These are phyloP conservation scores for Yponomeuta cagnagella DNA, from an alignment of 2,888 invertebrate species.

Conservation along the genomic window DNA sequence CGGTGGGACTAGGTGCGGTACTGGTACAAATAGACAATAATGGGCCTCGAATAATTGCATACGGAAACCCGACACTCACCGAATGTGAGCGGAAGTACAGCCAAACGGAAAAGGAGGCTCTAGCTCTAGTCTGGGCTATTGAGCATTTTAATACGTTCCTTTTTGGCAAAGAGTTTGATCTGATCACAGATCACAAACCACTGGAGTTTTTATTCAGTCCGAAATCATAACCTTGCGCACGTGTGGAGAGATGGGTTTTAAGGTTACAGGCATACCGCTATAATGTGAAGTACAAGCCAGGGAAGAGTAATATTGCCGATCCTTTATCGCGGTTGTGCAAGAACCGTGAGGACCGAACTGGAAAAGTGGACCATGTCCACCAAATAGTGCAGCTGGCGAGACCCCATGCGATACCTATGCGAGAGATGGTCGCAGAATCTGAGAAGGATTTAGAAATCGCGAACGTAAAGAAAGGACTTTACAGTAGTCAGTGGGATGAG, in stretches of 20 bases:
- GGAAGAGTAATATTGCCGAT: slow-evolving; percentile 32
- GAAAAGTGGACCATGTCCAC: slow-evolving; percentile 12
- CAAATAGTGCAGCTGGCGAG: slow-evolving; percentile 14
- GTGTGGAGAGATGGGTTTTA: slow-evolving; percentile 29
- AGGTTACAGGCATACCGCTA: slow-evolving; percentile 25
- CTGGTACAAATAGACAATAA: slow-evolving; percentile 28
- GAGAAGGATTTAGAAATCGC: slow-evolving; percentile 13
- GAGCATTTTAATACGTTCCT: slow-evolving; percentile 46
- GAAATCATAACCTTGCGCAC: slow-evolving; percentile 27
- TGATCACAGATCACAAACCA: slow-evolving; percentile 27
- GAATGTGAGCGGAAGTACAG: slow-evolving; percentile 36
- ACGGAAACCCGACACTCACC: slow-evolving; percentile 40
- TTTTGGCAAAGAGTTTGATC: slow-evolving; percentile 44
- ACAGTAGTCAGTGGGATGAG: slow-evolving; percentile 14
- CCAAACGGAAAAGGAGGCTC: slow-evolving; percentile 34
- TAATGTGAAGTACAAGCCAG: slow-evolving; percentile 23
- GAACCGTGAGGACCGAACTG: neutral
- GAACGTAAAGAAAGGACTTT: slow-evolving; percentile 18
- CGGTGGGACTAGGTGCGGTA: slow-evolving; percentile 34
- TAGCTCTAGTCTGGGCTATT: slow-evolving; percentile 28
- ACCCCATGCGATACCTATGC: slow-evolving; percentile 15
- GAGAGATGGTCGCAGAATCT: slow-evolving; percentile 6
- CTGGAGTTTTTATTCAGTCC: slow-evolving; percentile 32
- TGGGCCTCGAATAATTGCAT: slow-evolving; percentile 36
- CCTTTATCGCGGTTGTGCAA: slow-evolving; percentile 28